Percentiles rank a stretch among this genome's conserved stretches.
phyloP scores from a whole-genome alignment of 1,140 invertebrate species.

The Drosophila repleta region DNA sequence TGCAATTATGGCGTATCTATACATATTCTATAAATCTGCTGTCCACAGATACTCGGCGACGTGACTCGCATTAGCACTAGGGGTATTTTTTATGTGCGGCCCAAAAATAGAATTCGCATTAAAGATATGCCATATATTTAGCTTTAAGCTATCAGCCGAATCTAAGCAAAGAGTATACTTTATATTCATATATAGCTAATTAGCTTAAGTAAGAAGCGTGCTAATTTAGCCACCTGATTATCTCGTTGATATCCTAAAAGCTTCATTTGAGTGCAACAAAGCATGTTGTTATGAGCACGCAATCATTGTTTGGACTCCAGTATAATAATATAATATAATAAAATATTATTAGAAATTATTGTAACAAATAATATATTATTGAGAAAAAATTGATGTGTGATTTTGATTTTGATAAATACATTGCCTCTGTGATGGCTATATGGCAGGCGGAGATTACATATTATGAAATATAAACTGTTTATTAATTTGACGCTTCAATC shows the following conservation, averaged over 20 bases:
- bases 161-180: no score
- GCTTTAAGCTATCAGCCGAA: neutral
- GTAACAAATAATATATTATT: no score
- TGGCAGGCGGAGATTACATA: neutral
- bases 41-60: slow-evolving; percentile 17
- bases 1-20: slow-evolving; percentile 3
- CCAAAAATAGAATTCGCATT: slow-evolving; percentile 40
- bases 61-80: slow-evolving; percentile 23
- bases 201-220: slow-evolving; percentile 8
- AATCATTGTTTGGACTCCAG: neutral
- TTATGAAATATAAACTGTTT: neutral
- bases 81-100: neutral
- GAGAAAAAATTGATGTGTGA: no score
- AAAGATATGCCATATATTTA: slow-evolving; percentile 24
- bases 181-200: neutral
- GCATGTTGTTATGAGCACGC: neutral
- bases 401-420: no score
- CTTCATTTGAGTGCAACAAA: slow-evolving; percentile 3
- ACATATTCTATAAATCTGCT: neutral
- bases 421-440: no score
- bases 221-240: slow-evolving; percentile 9
- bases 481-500: no score
- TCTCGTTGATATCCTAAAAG: slow-evolving; percentile 16
- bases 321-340: no score
- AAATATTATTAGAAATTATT: neutral